Evolutionary conservation across 2,113 vertebrate species (phyloP).

Genomic region (Ctenomys sociabilis): DNA sequence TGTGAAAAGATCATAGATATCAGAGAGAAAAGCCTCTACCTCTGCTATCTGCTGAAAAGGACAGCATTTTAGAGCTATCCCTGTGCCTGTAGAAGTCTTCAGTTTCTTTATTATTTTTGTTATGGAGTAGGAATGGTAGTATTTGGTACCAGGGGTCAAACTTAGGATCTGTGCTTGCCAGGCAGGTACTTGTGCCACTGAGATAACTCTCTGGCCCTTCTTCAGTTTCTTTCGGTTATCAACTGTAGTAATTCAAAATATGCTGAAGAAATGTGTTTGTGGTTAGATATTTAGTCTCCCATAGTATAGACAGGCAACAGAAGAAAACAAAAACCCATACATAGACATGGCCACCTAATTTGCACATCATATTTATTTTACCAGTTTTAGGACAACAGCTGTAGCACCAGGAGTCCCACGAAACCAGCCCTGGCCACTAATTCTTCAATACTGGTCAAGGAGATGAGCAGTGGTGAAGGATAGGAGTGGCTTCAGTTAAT

Average conservation of each 20-base stretch:
- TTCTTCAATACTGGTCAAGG: background rate
- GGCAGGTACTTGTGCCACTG: too few species aligned
- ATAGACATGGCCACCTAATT: background rate
- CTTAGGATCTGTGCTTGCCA: too few species aligned
- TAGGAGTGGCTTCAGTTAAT: background rate
- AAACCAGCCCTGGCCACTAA: background rate
- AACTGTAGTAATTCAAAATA: background rate
- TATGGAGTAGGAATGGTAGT: too few species aligned
- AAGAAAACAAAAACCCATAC: background rate
- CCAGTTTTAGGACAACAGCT: background rate
- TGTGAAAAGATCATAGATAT: background rate
- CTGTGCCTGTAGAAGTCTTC: background rate
- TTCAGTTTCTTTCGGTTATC: background rate
- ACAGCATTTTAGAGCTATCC: background rate
- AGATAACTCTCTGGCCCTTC: background rate
- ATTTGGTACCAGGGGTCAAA: too few species aligned
- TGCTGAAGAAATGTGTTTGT: background rate
- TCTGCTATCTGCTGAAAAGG: background rate
- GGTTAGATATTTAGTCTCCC: background rate
- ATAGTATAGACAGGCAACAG: background rate
- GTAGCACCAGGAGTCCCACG: background rate
- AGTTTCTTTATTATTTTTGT: background rate
- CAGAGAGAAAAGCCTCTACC: background rate
- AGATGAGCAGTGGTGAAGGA: background rate
- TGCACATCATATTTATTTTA: background rate